Evolutionary conservation across 2,797 vertebrate genomes (phyloP).

Genomic region (Pipistrellus nathusii): DNA sequence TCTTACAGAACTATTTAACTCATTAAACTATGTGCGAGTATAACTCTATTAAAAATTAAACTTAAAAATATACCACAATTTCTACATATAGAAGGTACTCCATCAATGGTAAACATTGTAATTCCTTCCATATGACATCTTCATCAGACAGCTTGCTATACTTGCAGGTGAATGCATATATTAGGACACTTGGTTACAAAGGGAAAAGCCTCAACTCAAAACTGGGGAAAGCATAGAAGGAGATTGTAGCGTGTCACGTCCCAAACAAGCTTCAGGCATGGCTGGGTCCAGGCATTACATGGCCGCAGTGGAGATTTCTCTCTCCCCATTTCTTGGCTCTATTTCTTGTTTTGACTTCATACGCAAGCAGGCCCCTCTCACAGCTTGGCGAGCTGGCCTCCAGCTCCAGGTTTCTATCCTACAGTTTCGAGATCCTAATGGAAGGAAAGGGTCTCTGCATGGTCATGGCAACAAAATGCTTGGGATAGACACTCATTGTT

Average conservation of each 20-base stretch:
- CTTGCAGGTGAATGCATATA: neutral
- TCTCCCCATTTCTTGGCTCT: neutral
- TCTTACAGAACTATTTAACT: neutral
- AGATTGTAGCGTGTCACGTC: neutral
- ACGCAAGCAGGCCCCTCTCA: neutral
- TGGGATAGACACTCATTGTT: neutral
- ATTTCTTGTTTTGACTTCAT: neutral
- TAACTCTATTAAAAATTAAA: slow-evolving; percentile 19
- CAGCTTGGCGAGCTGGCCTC: neutral
- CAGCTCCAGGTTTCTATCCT: neutral
- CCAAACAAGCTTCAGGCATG: neutral
- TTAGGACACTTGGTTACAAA: neutral
- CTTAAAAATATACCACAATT: slow-evolving; percentile 20
- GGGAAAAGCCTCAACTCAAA: neutral
- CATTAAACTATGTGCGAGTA: neutral
- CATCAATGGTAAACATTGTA: neutral
- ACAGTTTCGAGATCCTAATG: neutral
- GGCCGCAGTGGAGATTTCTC: neutral
- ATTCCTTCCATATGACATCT: neutral
- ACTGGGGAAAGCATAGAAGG: neutral
- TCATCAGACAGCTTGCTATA: neutral
- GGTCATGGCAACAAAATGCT: neutral
- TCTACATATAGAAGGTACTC: neutral
- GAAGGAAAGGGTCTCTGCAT: neutral
- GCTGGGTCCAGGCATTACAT: neutral